Conservation (phyloP, 2,888 invertebrate species). For the Candidula unifasciata region DNA sequence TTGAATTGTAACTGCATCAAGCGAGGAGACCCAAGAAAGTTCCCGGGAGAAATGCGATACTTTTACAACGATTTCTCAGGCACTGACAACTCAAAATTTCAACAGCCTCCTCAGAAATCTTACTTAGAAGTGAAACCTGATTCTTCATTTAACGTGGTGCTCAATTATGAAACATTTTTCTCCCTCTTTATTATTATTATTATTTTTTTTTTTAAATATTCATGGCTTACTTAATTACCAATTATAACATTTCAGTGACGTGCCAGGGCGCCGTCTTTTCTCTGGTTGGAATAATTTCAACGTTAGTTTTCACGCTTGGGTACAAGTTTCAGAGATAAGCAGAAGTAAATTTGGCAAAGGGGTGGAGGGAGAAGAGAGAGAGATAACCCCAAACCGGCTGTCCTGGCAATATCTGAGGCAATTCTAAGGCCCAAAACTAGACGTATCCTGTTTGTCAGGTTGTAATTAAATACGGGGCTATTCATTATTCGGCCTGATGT, state of each 20-base stretch:
- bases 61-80: not conserved
- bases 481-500: constrained; percentile 37
- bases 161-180: too few species aligned
- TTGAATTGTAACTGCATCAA: not conserved
- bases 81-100: not conserved
- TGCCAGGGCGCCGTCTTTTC: not conserved
- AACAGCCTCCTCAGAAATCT: not conserved
- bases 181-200: not conserved
- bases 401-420: not conserved
- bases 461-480: constrained; percentile 36
- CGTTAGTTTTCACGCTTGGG: constrained; percentile 12
- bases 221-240: constrained; percentile 16
- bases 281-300: not conserved
- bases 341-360: not conserved
- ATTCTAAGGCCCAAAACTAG: not conserved
- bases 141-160: constrained; percentile 9
- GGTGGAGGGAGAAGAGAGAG: not conserved
- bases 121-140: not conserved
- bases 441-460: constrained; percentile 35
- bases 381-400: not conserved
- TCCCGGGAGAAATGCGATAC: not conserved
- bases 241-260: constrained; percentile 14
- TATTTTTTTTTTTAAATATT: not conserved
- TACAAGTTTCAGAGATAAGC: not conserved
- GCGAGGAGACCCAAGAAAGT: not conserved